Percentiles rank a stretch among this genome's conserved stretches.
These are phyloP conservation scores for Erpornis zantholeuca DNA, from an alignment of 2,113 vertebrate species.

Conservation along the genomic window DNA sequence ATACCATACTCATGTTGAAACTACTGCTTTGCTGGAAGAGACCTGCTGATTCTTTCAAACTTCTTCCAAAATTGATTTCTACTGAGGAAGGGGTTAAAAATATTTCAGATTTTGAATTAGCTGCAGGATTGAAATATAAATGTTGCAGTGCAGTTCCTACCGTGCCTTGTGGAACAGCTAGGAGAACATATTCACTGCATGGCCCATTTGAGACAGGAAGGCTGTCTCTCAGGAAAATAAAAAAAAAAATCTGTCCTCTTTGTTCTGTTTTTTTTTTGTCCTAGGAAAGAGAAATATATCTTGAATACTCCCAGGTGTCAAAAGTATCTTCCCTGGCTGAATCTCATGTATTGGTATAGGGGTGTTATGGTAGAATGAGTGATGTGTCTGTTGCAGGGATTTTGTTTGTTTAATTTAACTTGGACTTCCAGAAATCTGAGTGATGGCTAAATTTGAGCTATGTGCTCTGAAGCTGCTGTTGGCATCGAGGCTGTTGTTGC, in stretches of 20 bases:
- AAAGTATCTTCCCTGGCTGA: background rate
- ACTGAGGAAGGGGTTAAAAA: background rate
- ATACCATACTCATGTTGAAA: background rate
- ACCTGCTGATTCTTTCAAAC: background rate
- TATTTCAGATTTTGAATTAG: background rate
- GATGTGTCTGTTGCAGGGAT: background rate
- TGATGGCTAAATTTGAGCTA: rapidly evolving
- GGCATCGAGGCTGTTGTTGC: background rate
- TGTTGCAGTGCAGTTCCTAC: background rate
- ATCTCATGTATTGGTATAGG: background rate
- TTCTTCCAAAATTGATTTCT: background rate
- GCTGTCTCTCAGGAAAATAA: background rate
- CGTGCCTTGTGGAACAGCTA: background rate
- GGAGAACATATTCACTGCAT: background rate
- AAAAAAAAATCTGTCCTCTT: background rate
- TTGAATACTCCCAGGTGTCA: background rate
- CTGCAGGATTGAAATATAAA: background rate
- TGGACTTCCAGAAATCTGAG: background rate
- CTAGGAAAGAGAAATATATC: background rate
- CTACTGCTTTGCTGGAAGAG: background rate
- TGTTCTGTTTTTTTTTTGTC: background rate
- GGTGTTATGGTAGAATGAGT: background rate
- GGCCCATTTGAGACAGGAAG: background rate
- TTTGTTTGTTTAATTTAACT: background rate
- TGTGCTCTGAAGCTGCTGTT: background rate